Evolutionary conservation across 2,888 invertebrate species (phyloP).

Genomic region (Digitonthophagus gazella): DNA sequence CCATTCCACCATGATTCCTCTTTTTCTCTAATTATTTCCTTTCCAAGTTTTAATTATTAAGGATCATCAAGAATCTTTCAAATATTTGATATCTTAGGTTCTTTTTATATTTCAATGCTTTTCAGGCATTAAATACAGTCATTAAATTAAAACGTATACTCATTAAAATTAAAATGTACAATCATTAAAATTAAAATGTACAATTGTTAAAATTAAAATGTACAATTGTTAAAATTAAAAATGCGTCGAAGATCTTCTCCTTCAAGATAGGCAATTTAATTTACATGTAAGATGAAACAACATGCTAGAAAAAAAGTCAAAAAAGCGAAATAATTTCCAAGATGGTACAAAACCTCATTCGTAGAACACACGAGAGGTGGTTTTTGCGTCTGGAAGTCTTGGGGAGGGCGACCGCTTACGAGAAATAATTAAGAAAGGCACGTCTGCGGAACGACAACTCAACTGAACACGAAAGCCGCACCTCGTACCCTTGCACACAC

Average conservation of each 20-base stretch:
- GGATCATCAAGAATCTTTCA: background rate
- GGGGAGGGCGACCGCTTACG: background rate
- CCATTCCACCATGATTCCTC: background rate
- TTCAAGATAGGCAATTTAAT: too few relatives aligned
- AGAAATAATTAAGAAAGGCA: slow-evolving; percentile 10
- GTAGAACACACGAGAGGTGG: background rate
- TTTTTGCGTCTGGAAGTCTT: background rate
- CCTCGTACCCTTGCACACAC: background rate
- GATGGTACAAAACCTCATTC: background rate
- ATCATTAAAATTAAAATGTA: too few relatives aligned
- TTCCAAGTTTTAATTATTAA: background rate
- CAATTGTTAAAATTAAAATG: too few relatives aligned
- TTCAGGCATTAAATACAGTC: too few relatives aligned
- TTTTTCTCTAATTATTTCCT: background rate
- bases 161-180: too few relatives aligned
- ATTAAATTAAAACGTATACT: too few relatives aligned
- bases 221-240: too few relatives aligned
- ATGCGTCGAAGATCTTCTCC: too few relatives aligned
- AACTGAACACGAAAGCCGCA: background rate
- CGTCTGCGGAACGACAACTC: background rate
- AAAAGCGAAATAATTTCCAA: background rate
- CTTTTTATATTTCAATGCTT: too few relatives aligned
- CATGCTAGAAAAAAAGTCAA: too few relatives aligned
- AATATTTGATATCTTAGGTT: background rate
- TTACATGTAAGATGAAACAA: too few relatives aligned